Base-by-base conservation (phyloP, 2,797 vertebrate species). In the Sebastes nivosus region DNA sequence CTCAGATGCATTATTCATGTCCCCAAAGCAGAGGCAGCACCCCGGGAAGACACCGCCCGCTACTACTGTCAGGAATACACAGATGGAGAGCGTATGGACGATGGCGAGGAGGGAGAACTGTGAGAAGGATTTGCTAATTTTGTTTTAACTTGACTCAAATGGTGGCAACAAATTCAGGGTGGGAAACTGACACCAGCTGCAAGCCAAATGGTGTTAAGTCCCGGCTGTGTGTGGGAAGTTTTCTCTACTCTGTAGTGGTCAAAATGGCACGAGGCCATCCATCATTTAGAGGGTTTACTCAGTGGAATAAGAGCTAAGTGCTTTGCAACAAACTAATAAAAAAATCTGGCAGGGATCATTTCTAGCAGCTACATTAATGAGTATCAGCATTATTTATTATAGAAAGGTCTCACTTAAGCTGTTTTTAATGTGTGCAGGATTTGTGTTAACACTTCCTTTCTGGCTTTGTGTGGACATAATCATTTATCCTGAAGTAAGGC, bases 1-100 rank as follows among this genome's bases (percentile, higher is more conserved):
- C 67, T 81, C 22, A 50, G 57, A 77, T 90, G 65, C 34, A 86
- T 93, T 87, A 91, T 90, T 92, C 54, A 91, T 84, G 57, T 34
- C 24, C 42, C 75, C 67, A 72, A 74, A 85, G 9, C 83, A 70
- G 82, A 67, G 67, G n/a, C 66, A 67, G 73, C 81, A 77, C 72
- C 57, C 73, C 16, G 82, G 52, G 70, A 79, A 24, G 74, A 64
- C 69, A 63, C 77, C 78, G 58, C 67, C 67, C 36, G 42, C 50
- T 67, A 12, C 77, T 72, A 12, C 77, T 72, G 68, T 74, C 57
- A 80, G 72, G 42, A 72, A 80, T 24, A 70, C 67, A 79, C 84
- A 88, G 85, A 89, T 75, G 78, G 83, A 54, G 66, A 86, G 52
- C 81, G 70, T 87, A 87, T 68, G 16, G 32, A 66, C 5, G 14